phyloP scores from a whole-genome alignment of 2,888 invertebrate species.

The Physocephala rufipes region DNA sequence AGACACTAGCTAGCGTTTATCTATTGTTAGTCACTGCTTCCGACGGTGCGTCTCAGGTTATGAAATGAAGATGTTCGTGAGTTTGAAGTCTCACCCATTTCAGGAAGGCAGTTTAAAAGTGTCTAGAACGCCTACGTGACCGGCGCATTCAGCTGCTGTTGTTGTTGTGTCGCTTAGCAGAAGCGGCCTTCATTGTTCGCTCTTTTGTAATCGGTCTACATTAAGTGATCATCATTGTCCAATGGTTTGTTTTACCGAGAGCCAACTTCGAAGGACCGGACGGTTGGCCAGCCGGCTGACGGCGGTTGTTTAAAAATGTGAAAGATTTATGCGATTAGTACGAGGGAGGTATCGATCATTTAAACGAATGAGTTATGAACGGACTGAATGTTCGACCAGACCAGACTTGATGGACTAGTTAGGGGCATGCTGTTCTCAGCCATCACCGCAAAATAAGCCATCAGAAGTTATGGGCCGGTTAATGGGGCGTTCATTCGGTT shows the following conservation, averaged over 20 bases:
- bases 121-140: neutral
- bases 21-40: too few relatives aligned
- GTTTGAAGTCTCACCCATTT: neutral
- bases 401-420: too few relatives aligned
- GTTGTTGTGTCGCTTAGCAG: neutral
- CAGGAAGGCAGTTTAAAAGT: neutral
- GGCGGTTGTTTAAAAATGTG: constrained; percentile 18
- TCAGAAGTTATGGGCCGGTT: too few relatives aligned
- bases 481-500: neutral
- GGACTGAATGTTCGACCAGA: constrained; percentile 9
- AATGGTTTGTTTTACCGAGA: too few relatives aligned
- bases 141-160: neutral
- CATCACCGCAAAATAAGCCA: too few relatives aligned
- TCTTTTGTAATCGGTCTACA: constrained; percentile 37
- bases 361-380: constrained; percentile 28
- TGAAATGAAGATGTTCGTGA: neutral
- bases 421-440: too few relatives aligned
- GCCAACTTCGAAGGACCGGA: too few relatives aligned
- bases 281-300: neutral
- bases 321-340: constrained; percentile 43
- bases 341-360: constrained; percentile 38
- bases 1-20: too few relatives aligned
- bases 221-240: constrained; percentile 44
- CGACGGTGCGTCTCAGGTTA: neutral
- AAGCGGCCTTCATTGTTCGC: neutral